These are phyloP conservation scores for Teleogryllus oceanicus DNA, from an alignment of 2,888 invertebrate genomes.

Conservation along the genomic window DNA sequence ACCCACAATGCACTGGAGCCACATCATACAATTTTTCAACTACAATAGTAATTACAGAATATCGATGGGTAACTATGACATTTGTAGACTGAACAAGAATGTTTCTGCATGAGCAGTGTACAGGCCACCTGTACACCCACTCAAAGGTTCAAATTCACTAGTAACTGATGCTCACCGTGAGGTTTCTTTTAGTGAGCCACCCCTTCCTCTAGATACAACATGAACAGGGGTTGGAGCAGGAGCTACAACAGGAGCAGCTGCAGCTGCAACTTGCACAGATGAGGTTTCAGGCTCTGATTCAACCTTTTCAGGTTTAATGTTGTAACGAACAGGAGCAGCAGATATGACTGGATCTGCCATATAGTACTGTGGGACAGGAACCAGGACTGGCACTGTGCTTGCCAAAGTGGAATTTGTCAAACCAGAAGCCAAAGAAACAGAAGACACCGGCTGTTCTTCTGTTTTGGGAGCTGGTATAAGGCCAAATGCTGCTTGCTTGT, in stretches of 20 bases:
- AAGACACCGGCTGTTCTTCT: constrained; percentile 24
- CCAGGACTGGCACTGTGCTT: neutral
- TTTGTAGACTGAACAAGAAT: too few relatives aligned
- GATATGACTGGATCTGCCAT: constrained; percentile 30
- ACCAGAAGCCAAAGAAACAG: constrained; percentile 24
- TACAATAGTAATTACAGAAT: too few relatives aligned
- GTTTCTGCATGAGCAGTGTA: too few relatives aligned
- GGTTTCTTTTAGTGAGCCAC: neutral
- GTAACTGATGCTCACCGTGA: neutral
- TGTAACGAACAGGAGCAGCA: constrained; percentile 33
- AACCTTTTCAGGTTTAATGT: neutral
- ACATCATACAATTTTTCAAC: too few relatives aligned
- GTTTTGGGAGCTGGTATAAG: neutral
- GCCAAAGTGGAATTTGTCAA: constrained; percentile 11
- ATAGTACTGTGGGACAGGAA: neutral
- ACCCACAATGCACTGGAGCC: too few relatives aligned
- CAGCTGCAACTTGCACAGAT: neutral
- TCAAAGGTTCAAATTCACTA: neutral
- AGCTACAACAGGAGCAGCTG: neutral
- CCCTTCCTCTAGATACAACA: neutral
- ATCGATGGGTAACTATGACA: too few relatives aligned
- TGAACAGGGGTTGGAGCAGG: neutral
- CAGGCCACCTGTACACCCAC: neutral
- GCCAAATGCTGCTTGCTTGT: constrained; percentile 48
- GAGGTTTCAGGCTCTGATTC: neutral